phyloP scores from a whole-genome alignment of 1,140 invertebrate genomes.

The Drosophila triauraria region DNA sequence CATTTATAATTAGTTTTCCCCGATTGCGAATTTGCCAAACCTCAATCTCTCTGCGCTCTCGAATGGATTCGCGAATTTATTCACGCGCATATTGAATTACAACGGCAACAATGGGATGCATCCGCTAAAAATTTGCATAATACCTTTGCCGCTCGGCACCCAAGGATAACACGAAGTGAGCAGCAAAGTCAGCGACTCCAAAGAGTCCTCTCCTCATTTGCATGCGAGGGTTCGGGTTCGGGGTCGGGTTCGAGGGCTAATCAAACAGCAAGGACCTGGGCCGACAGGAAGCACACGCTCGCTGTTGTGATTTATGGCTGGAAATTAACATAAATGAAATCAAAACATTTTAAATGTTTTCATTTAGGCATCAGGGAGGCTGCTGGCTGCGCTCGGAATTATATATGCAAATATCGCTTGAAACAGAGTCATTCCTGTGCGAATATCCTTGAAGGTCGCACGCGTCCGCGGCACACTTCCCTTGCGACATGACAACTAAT shows the following conservation, averaged over 20 bases:
- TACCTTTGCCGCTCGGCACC: constrained; percentile 35
- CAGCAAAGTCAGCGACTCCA: constrained; percentile 35
- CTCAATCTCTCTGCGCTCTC: constrained; percentile 12
- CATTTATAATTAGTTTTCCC: constrained; percentile 58
- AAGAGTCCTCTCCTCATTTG: constrained; percentile 43
- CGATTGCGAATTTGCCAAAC: constrained; percentile 47
- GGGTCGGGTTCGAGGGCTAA: constrained; percentile 45
- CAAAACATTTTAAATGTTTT: constrained; percentile 79
- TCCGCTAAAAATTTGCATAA: constrained; percentile 64
- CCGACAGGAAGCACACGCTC: constrained; percentile 74
- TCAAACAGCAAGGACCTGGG: constrained; percentile 57
- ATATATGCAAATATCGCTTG: constrained; percentile 64
- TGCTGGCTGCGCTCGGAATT: constrained; percentile 34
- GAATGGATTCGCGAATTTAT: constrained; percentile 31
- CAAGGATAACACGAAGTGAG: constrained; percentile 60
- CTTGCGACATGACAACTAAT: constrained; percentile 59
- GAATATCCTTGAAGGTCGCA: constrained; percentile 73
- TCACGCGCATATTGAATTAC: constrained; percentile 77
- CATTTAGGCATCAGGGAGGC: constrained; percentile 37
- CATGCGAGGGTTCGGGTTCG: constrained; percentile 38
- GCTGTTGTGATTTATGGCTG: constrained; percentile 67
- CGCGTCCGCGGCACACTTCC: constrained; percentile 52
- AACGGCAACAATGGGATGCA: constrained; percentile 50
- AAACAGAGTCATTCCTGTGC: constrained; percentile 71
- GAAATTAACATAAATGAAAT: constrained; percentile 79